Percentiles rank a stretch among this genome's conserved stretches.
Evolutionary conservation across 2,113 vertebrate species (phyloP).

Genomic region (Eleginops maclovinus): DNA sequence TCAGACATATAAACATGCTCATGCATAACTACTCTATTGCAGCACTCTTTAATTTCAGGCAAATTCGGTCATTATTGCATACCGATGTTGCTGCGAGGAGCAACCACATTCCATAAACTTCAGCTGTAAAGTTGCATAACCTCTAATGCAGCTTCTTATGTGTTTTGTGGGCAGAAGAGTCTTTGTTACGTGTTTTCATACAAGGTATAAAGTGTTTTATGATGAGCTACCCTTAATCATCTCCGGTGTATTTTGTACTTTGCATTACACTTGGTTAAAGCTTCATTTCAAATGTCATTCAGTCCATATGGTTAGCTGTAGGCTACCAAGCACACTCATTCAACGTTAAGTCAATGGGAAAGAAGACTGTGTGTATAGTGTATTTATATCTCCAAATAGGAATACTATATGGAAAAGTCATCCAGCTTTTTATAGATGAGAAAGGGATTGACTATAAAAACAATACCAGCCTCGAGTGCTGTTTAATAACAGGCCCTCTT

Average conservation of each 20-base stretch:
- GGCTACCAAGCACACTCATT: conserved; percentile 11
- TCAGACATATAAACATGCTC: conserved; percentile 57
- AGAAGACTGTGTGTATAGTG: not conserved
- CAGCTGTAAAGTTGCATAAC: conserved; percentile 34
- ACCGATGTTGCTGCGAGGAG: conserved; percentile 4
- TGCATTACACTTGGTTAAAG: conserved; percentile 18
- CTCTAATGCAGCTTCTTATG: conserved; percentile 24
- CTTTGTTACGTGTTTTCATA: conserved; percentile 46
- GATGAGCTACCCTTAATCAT: conserved; percentile 32
- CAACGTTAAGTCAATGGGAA: conserved; percentile 24
- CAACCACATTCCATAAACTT: conserved; percentile 21
- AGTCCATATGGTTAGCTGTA: conserved; percentile 22
- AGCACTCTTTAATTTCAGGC: conserved; percentile 41
- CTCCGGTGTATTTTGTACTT: not conserved
- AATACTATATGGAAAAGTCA: conserved; percentile 71
- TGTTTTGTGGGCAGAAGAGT: conserved; percentile 38
- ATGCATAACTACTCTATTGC: conserved; percentile 42
- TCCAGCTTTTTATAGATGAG: conserved; percentile 71
- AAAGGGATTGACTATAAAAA: conserved; percentile 70
- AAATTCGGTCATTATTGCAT: conserved; percentile 41
- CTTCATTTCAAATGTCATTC: conserved; percentile 11
- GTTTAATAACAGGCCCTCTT: conserved; percentile 67
- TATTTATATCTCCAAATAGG: conserved; percentile 51
- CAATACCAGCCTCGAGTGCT: conserved; percentile 54
- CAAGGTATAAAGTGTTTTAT: conserved; percentile 44